Evolutionary conservation across 2,113 vertebrate genomes (phyloP).

Genomic region (Cyanistes caeruleus): DNA sequence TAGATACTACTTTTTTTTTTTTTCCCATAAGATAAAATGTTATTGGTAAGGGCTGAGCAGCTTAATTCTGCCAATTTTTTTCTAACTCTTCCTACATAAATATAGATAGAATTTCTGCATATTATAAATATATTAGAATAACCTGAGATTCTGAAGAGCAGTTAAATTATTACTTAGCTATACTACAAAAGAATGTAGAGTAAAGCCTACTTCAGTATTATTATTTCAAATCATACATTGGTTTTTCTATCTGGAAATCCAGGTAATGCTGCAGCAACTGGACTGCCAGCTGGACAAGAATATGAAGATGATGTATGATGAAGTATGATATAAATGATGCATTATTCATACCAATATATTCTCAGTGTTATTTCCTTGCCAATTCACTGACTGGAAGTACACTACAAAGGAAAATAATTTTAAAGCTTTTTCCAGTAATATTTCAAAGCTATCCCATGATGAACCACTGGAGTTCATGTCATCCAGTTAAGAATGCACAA

Average conservation of each 20-base stretch:
- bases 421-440: constrained; percentile 45
- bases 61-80: neutral
- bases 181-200: neutral
- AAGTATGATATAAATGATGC: neutral
- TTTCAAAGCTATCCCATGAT: constrained; percentile 10
- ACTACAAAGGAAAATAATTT: constrained; percentile 38
- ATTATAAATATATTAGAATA: neutral
- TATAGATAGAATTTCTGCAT: neutral
- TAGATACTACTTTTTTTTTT: neutral
- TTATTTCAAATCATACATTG: neutral
- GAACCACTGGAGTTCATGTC: constrained; percentile 16
- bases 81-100: neutral
- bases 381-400: constrained; percentile 54
- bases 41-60: neutral
- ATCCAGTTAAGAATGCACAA: constrained; percentile 19
- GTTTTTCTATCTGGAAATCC: neutral
- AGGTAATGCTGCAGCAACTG: constrained; percentile 17
- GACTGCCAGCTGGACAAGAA: constrained; percentile 16
- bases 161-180: neutral
- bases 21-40: neutral
- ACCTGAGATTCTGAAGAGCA: neutral
- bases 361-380: constrained; percentile 50
- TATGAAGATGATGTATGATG: neutral
- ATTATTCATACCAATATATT: constrained; percentile 44
- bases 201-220: neutral